phyloP scores from a whole-genome alignment of 2,797 vertebrate genomes.

The Pipistrellus pygmaeus region DNA sequence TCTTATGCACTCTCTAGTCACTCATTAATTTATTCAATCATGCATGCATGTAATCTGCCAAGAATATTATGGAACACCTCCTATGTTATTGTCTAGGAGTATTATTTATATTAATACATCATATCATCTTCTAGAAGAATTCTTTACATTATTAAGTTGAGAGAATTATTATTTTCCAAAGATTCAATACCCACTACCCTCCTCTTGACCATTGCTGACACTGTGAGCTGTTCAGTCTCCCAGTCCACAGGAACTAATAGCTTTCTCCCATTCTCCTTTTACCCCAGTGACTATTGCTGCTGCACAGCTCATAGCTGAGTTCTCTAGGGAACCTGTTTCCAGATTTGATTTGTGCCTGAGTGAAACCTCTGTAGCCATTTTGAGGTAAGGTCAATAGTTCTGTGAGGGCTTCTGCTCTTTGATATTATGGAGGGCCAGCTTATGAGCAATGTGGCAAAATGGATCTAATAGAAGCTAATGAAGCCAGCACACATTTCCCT shows the following conservation, averaged over 20 bases:
- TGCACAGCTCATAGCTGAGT: background rate
- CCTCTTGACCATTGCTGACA: background rate
- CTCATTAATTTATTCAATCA: background rate
- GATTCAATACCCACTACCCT: background rate
- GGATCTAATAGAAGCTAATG: conserved; percentile 75
- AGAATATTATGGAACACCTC: background rate
- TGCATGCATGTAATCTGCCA: background rate
- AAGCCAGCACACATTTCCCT: conserved; percentile 64
- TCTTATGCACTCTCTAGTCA: background rate
- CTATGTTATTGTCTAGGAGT: background rate
- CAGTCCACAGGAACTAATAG: background rate
- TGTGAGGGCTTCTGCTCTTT: conserved; percentile 51
- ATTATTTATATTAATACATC: background rate
- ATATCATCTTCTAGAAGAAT: background rate
- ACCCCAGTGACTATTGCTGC: background rate
- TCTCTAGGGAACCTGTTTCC: conserved; percentile 13
- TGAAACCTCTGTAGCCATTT: conserved; percentile 67
- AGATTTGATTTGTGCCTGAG: conserved; percentile 73
- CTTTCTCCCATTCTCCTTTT: background rate
- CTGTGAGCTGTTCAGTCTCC: background rate
- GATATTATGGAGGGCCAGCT: background rate
- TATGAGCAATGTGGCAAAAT: background rate
- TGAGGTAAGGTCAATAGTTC: conserved; percentile 37
- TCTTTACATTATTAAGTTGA: background rate
- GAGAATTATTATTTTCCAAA: background rate